phyloP scores from a whole-genome alignment of 2,797 vertebrate species.

The Hypotaenidia philippensis region DNA sequence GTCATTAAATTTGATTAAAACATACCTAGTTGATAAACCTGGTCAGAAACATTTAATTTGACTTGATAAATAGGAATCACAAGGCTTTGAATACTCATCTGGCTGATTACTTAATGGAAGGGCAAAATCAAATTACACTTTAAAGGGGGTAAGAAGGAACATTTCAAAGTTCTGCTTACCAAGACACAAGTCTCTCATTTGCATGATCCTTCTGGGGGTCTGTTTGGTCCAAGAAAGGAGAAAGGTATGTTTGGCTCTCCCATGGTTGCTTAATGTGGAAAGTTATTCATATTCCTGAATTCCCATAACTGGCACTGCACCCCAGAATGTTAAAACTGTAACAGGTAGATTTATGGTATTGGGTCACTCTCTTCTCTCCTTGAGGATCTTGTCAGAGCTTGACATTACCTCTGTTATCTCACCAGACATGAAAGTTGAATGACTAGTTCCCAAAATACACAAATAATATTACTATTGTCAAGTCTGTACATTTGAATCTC shows the following conservation, averaged over 20 bases:
- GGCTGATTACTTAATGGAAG: slow-evolving; percentile 16
- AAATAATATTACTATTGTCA: neutral
- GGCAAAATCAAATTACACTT: neutral
- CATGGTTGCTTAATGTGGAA: neutral
- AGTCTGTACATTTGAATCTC: neutral
- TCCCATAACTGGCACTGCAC: neutral
- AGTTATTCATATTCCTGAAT: neutral
- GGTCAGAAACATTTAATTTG: slow-evolving; percentile 56
- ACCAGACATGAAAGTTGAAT: neutral
- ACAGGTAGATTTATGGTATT: neutral
- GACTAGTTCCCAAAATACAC: neutral
- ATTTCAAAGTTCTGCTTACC: slow-evolving; percentile 4
- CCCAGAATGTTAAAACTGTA: neutral
- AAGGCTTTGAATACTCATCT: slow-evolving; percentile 22
- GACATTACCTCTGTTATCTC: neutral
- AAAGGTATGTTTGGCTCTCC: neutral
- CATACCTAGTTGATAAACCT: slow-evolving; percentile 56
- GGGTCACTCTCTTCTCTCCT: neutral
- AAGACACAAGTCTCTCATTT: neutral
- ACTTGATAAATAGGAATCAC: slow-evolving; percentile 54
- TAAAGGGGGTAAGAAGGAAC: neutral
- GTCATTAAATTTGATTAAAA: slow-evolving; percentile 62
- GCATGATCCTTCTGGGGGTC: neutral
- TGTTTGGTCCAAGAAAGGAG: neutral
- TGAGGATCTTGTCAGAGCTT: neutral